A percentile compares a stretch with the other conserved stretches of the same genome.
These are phyloP conservation scores for Polypterus bichir DNA, from an alignment of 2,113 vertebrate species.

Conservation along the genomic window DNA sequence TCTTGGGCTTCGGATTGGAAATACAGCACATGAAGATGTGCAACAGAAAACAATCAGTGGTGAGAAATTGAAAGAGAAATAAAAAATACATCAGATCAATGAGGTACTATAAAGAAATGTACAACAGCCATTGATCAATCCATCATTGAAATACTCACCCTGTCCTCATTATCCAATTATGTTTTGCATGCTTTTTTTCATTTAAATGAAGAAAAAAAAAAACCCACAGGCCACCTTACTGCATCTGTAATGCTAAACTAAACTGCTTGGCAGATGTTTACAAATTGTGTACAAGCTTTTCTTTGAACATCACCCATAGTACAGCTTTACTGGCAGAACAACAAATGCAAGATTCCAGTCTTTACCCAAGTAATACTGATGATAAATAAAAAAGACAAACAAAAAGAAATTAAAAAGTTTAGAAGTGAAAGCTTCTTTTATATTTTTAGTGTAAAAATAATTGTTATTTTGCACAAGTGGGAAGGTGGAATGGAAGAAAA, in stretches of 20 bases:
- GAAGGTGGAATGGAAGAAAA: constrained; percentile 47
- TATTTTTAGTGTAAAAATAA: constrained; percentile 70
- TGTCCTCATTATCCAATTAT: too few relatives aligned
- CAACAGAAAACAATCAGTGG: too few relatives aligned
- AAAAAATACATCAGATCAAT: too few relatives aligned
- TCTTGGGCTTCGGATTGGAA: too few relatives aligned
- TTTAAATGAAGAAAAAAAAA: too few relatives aligned
- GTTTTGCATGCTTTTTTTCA: too few relatives aligned
- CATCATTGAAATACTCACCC: too few relatives aligned
- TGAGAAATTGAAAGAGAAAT: too few relatives aligned
- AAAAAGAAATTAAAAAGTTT: constrained; percentile 22
- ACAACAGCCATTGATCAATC: too few relatives aligned
- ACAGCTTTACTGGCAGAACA: background rate
- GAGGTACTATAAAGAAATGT: too few relatives aligned
- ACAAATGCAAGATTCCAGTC: constrained; percentile 31
- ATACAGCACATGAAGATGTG: too few relatives aligned
- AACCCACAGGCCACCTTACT: background rate
- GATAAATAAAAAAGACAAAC: constrained; percentile 41
- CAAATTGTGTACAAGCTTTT: constrained; percentile 33
- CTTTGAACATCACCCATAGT: background rate
- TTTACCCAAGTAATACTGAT: constrained; percentile 33
- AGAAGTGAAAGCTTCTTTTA: constrained; percentile 35
- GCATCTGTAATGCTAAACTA: background rate
- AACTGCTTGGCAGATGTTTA: background rate
- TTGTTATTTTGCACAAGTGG: constrained; percentile 64